Evolutionary conservation across 2,888 invertebrate species (phyloP).

Genomic region (Galerucella nymphaeae): DNA sequence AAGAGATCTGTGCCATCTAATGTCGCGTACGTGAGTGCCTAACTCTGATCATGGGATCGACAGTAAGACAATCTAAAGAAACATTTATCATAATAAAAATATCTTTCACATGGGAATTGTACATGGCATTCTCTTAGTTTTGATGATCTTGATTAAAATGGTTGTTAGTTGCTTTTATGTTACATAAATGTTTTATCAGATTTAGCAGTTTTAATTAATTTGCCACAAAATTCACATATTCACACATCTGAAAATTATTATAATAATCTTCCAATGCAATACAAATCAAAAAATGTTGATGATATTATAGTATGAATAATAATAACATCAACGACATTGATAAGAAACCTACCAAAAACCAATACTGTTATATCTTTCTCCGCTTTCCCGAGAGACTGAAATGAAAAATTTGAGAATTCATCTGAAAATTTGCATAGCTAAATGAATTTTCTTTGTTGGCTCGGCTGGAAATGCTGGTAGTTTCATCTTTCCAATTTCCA

Average conservation of each 20-base stretch:
- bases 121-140: conserved; percentile 12
- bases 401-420: conserved; percentile 25
- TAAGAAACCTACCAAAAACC: background rate
- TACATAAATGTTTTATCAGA: background rate
- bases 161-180: conserved; percentile 3
- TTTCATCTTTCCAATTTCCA: conserved; percentile 47
- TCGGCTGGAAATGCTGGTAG: conserved; percentile 26
- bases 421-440: conserved; percentile 40
- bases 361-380: conserved; percentile 8
- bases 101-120: conserved; percentile 28
- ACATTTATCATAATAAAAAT: conserved; percentile 28
- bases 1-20: conserved; percentile 47
- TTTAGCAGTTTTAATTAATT: background rate
- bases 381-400: background rate
- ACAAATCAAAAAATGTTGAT: no score
- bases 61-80: conserved; percentile 23
- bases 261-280: no score
- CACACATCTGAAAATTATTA: background rate
- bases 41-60: conserved; percentile 28
- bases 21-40: conserved; percentile 28
- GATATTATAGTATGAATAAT: background rate
- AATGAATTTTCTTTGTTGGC: conserved; percentile 42
- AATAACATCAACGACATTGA: no score
- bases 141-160: conserved; percentile 8
- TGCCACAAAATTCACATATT: background rate